Percentiles rank a stretch among this genome's conserved stretches.
These are phyloP conservation scores for Mola mola DNA, from an alignment of 2,113 vertebrate genomes.

Conservation along the genomic window DNA sequence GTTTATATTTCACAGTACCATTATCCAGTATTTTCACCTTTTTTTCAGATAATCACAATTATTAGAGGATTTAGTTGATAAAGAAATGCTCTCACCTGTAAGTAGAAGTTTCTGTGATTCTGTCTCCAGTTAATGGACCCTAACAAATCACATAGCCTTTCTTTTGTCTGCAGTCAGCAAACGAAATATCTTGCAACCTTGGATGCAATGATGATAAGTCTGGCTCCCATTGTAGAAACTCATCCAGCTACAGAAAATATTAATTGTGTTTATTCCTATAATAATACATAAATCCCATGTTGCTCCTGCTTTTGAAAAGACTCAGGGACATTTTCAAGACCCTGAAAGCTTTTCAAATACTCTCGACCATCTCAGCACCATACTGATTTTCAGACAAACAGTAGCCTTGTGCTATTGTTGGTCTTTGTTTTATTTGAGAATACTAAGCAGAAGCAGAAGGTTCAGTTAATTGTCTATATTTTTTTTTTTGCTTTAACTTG, in stretches of 20 bases:
- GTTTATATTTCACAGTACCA: neutral
- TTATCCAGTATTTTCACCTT: no score
- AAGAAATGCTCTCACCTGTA: neutral
- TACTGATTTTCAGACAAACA: conserved; percentile 7
- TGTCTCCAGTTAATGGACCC: neutral
- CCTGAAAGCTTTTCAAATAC: conserved; percentile 6
- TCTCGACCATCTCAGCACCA: neutral
- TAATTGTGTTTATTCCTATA: neutral
- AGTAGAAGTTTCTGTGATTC: neutral
- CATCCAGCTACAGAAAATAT: neutral
- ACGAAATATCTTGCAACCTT: conserved; percentile 1
- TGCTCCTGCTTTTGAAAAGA: neutral
- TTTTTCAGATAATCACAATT: no score
- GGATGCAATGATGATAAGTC: neutral
- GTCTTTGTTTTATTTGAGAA: no score
- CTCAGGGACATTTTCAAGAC: conserved; percentile 15
- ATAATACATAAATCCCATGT: neutral
- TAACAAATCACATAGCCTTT: neutral
- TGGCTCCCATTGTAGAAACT: neutral
- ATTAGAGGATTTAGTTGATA: no score
- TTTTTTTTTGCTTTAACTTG: no score
- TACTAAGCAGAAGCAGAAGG: no score
- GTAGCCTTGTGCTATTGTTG: neutral
- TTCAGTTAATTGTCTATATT: no score
- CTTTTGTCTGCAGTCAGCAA: neutral